Evolutionary conservation across 2,797 vertebrate species (phyloP).

Genomic region (Helicolenus hilgendorfi): DNA sequence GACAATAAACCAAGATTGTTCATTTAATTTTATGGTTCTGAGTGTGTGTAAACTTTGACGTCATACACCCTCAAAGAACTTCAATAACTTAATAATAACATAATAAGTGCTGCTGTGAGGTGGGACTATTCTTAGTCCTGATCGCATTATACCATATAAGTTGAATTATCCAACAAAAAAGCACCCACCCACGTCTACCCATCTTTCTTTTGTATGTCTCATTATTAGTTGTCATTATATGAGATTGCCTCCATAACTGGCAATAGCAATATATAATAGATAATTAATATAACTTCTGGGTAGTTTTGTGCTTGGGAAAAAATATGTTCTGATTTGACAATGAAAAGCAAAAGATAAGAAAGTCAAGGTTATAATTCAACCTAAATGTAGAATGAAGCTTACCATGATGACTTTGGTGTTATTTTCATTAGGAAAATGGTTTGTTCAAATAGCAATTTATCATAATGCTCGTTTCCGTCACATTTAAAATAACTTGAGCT

Average conservation of each 20-base stretch:
- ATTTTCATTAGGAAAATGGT: background rate
- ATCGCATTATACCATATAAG: background rate
- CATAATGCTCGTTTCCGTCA: rapidly evolving
- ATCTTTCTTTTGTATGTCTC: background rate
- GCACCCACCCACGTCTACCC: background rate
- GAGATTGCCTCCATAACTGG: background rate
- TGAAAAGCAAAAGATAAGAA: background rate
- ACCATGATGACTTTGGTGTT: background rate
- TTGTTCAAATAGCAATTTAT: background rate
- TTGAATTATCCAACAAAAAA: background rate
- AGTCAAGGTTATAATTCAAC: background rate
- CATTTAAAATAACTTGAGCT: background rate
- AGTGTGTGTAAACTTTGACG: background rate
- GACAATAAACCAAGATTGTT: background rate
- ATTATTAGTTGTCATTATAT: background rate
- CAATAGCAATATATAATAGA: background rate
- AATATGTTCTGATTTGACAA: background rate
- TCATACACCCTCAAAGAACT: background rate
- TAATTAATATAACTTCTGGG: background rate
- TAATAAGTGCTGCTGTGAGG: background rate
- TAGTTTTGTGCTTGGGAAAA: background rate
- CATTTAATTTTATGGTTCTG: background rate
- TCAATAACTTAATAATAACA: too few relatives aligned
- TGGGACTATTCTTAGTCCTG: background rate
- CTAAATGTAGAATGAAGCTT: background rate